Evolutionary conservation across 2,888 invertebrate species (phyloP), one percentile per base, ranked within the genome.

Genomic region (Hypselothyrea guttata): DNA sequence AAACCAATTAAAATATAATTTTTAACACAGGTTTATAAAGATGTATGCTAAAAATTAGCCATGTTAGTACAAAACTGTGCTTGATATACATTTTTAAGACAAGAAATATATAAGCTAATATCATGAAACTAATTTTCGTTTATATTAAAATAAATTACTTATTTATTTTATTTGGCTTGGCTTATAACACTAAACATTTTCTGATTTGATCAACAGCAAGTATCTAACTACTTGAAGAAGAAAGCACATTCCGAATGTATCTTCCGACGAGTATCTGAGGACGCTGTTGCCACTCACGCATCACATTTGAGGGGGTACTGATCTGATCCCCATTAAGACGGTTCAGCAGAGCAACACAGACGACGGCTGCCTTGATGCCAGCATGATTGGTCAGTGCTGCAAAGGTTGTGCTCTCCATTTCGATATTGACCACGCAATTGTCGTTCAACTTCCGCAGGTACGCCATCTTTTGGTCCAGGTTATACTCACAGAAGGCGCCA

Each of bases 371-470:
- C 86, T 94, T 94, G 71, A 98, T 95, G 1, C 96, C 95, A 7
- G 98, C 97, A 86, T 96, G 95, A 87, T 95, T 94, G 7, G 97
- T 97, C 44, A 98, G 92, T 0, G 97, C 96, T 0, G 97, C 96
- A 88, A 98, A 98, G 9, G 95, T 94, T 1, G 96, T 91, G 16
- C 95, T 95, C 90, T 98, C 98, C 98, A 98, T 98, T 91, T 98
- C 98, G 74, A 98, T 97, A 90, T 98, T 98, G 11, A 94, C 92
- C 4, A 98, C 95, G 1, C 96, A 96, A 30, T 92, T 91, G 61
- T 93, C 91, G 64, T 93, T 92, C 54, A 97, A 86, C 59, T 92
- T 91, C 60, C 92, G 91, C 67, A 98, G 90, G 87, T 95, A 98
- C 37, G 93, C 93, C 92, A 95, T 93, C 90, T 97, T 97, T 60